These are phyloP conservation scores for Saturnia japonica DNA, from an alignment of 2,888 invertebrate species.

Conservation along the genomic window DNA sequence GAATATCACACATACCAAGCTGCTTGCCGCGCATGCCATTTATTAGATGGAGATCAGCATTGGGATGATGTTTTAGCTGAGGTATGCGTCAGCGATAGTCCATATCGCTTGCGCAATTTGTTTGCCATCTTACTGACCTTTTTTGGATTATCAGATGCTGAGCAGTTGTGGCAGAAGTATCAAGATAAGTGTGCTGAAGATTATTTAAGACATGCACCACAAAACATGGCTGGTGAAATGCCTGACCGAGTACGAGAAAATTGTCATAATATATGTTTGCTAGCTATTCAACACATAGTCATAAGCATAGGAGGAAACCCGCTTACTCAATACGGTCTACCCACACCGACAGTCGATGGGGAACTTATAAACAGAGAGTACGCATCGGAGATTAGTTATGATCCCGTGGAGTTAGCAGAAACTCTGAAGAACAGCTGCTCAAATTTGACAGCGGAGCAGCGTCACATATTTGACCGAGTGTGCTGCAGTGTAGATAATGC, in stretches of 20 bases:
- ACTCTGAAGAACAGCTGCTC: conserved; percentile 25
- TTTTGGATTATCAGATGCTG: neutral
- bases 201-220: neutral
- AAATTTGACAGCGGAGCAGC: conserved; percentile 19
- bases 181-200: neutral
- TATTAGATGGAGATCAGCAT: conserved; percentile 29
- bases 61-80: conserved; percentile 27
- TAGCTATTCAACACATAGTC: conserved; percentile 9
- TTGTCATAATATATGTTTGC: conserved; percentile 16
- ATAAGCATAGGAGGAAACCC: conserved; percentile 15
- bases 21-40: conserved; percentile 30
- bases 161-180: neutral
- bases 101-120: neutral
- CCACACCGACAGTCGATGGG: neutral
- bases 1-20: conserved; percentile 26
- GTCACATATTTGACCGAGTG: conserved; percentile 25
- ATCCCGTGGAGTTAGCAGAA: conserved; percentile 25
- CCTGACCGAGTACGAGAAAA: neutral
- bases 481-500: conserved; percentile 25
- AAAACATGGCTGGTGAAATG: neutral
- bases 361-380: conserved; percentile 26
- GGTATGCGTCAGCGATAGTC: conserved; percentile 18
- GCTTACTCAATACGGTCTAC: conserved; percentile 16
- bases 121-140: conserved; percentile 6
- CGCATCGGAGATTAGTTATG: conserved; percentile 24